Percentiles rank a stretch among this genome's conserved stretches.
phyloP scores from a whole-genome alignment of 2,888 invertebrate species.

The Apodemia zela region DNA sequence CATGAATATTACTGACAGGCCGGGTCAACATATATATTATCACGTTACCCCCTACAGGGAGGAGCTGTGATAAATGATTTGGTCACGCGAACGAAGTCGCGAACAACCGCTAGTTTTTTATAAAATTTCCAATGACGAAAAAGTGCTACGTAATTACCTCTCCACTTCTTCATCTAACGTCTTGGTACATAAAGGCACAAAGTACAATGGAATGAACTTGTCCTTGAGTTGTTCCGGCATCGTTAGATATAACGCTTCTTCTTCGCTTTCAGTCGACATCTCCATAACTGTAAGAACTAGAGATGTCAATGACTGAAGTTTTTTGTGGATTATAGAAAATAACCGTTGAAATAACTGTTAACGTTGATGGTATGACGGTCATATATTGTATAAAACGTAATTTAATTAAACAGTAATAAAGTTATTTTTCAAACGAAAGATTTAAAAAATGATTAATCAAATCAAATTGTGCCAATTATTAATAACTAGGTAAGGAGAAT shows the following conservation, averaged over 20 bases:
- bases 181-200: slow-evolving; percentile 53
- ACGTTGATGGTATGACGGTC: not conserved
- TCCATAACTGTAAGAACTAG: slow-evolving; percentile 41
- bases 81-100: no score
- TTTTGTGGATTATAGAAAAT: not conserved
- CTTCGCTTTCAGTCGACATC: slow-evolving; percentile 49
- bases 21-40: no score
- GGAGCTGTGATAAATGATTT: no score
- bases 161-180: slow-evolving; percentile 44
- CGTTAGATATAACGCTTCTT: slow-evolving; percentile 46
- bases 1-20: no score
- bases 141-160: slow-evolving; percentile 36
- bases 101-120: no score
- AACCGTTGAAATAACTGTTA: not conserved
- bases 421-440: no score
- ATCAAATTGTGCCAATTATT: no score
- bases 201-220: slow-evolving; percentile 56
- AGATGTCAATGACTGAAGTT: not conserved
- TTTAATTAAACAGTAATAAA: no score
- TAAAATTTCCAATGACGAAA: not conserved
- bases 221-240: slow-evolving; percentile 62
- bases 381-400: no score
- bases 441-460: no score
- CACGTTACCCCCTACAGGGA: no score
- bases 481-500: no score